Percentiles rank a stretch among this genome's conserved stretches.
phyloP scores from a whole-genome alignment of 2,113 vertebrate species.

The Carollia perspicillata region DNA sequence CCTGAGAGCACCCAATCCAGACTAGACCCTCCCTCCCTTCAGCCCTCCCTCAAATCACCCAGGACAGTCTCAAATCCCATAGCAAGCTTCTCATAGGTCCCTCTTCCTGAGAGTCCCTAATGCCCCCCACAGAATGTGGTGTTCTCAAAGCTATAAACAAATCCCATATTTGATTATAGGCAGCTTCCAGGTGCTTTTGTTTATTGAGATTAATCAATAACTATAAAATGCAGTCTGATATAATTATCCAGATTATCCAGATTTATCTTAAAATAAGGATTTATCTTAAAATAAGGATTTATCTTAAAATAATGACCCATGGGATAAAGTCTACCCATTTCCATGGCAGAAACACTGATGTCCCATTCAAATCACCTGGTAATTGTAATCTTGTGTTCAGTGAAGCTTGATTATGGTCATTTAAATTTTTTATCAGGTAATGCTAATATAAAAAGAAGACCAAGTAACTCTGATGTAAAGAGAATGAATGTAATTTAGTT shows the following conservation, averaged over 20 bases:
- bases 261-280: not conserved
- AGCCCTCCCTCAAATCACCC: accelerated
- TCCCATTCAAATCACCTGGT: not conserved
- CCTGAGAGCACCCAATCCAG: not conserved
- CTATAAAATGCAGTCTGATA: not conserved
- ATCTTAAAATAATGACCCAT: not conserved
- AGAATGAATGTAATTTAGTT: not conserved
- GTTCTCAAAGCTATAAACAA: not conserved
- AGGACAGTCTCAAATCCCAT: not conserved
- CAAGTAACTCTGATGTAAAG: not conserved
- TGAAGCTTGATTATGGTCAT: not conserved
- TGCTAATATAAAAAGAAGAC: not conserved
- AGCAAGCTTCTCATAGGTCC: not conserved
- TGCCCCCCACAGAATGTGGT: not conserved
- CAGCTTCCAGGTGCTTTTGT: not conserved
- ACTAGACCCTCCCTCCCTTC: accelerated
- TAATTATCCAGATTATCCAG: not conserved
- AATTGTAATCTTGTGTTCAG: not conserved
- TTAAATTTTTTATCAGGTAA: not conserved
- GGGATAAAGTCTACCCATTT: not conserved
- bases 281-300: not conserved
- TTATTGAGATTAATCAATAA: not conserved
- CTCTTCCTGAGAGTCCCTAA: not conserved
- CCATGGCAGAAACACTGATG: not conserved
- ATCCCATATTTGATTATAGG: not conserved